Conservation (phyloP, 2,797 vertebrate species). For the Varecia variegata region DNA sequence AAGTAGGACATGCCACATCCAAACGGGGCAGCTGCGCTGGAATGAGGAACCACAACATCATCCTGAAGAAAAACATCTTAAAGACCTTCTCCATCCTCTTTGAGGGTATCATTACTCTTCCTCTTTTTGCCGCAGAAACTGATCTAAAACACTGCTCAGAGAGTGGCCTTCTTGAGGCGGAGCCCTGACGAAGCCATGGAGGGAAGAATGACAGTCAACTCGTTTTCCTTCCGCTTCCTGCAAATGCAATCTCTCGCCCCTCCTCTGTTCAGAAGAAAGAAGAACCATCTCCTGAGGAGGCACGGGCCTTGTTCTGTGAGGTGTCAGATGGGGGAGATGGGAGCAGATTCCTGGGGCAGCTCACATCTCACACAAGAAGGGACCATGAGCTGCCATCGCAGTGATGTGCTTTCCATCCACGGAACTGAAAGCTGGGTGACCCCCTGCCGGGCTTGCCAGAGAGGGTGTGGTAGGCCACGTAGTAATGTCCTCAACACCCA, state of each 20-base stretch:
- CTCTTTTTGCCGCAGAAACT: not conserved
- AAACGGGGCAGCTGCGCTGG: not conserved
- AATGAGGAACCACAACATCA: not conserved
- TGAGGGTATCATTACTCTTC: not conserved
- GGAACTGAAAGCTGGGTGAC: not conserved
- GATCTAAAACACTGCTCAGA: not conserved
- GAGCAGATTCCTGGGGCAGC: not conserved
- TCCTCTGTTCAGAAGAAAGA: conserved; percentile 41
- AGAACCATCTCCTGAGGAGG: not conserved
- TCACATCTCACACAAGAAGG: not conserved
- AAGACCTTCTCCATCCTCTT: not conserved
- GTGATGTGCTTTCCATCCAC: not conserved
- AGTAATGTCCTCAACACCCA: not conserved
- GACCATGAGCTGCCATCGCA: not conserved
- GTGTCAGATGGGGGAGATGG: not conserved
- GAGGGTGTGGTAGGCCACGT: fast-evolving
- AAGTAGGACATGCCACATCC: not conserved
- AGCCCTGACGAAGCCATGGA: not conserved
- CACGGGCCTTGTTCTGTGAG: not conserved
- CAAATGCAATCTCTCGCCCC: not conserved
- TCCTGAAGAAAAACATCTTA: too few species aligned
- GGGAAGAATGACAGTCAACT: not conserved
- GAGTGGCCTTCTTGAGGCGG: not conserved
- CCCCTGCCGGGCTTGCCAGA: not conserved
- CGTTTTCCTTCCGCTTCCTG: not conserved